Evolutionary conservation across 2,888 invertebrate genomes (phyloP), one percentile per base, ranked within the genome.

Genomic region (Elgonia sp.): DNA sequence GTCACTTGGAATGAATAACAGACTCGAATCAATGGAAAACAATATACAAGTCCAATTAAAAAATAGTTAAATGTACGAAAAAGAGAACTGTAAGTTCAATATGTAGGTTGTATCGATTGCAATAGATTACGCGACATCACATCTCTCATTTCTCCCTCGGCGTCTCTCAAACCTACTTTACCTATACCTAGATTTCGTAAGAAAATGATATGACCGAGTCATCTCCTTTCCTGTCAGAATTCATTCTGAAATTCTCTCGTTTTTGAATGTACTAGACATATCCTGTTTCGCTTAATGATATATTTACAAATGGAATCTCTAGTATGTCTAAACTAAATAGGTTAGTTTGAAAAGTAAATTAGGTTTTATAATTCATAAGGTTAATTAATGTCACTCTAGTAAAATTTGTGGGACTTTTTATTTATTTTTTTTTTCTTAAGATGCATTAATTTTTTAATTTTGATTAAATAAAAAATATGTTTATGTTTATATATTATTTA

Each of bases 91-190:
- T 77, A 65, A 20, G 72, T 67, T 82, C 82, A 75, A 79, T 85
- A 84, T 82, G 87, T 84, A 87, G 86, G 87, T 89, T 84, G 81
- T 87, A 89, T 89, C 84, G 87, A 89, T 89, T 89, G 72, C 82
- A 67, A 83, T 87, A 85, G 87, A 89, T 89, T 87, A 85, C 63
- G 76, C 79, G 85, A 81, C 86, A 84, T 79, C 79, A 79, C 80
- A 79, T 89, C 87, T 69, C 89, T 88, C 84, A 85, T 84, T 89
- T 82, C 80, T 85, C 81, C 75, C 70, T 67, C 75, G 65, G 4
- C 76, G 73, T 87, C 69, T 76, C 87, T 69, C 62, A 20, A 86
- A 86, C 85, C 85, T 73, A 86, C 62, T 86, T 86, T 75, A 80
- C 65, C 60, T 80, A 75, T 67, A 81, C 62, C 39, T 65, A 73